phyloP scores from a whole-genome alignment of 2,888 invertebrate species.

The Latheticus oryzae region DNA sequence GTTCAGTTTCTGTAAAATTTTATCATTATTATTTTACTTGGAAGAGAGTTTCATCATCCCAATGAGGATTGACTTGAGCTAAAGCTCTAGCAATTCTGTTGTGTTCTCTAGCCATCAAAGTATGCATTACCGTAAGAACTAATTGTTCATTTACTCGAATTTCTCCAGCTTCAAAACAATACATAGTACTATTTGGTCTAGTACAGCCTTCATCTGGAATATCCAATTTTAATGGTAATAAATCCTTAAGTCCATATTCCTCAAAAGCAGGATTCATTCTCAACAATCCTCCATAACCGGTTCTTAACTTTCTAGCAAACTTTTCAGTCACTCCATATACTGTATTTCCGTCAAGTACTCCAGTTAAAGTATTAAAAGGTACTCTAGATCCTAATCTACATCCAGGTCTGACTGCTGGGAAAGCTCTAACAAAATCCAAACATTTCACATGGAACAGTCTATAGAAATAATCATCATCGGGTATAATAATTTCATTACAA shows the following conservation, averaged over 20 bases:
- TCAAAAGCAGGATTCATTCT: slow-evolving; percentile 91
- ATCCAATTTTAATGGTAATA: slow-evolving; percentile 87
- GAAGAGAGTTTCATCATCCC: slow-evolving; percentile 93
- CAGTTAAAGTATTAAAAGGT: slow-evolving; percentile 88
- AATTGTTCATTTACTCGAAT: slow-evolving; percentile 93
- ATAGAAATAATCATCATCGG: slow-evolving; percentile 93
- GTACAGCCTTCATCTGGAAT: slow-evolving; percentile 94
- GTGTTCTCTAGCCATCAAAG: slow-evolving; percentile 90
- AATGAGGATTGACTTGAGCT: slow-evolving; percentile 86
- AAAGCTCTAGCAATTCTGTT: slow-evolving; percentile 85
- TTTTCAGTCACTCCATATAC: slow-evolving; percentile 89
- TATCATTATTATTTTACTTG: slow-evolving; percentile 67
- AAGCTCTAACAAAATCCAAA: slow-evolving; percentile 90
- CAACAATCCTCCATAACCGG: slow-evolving; percentile 83
- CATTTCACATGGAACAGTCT: slow-evolving; percentile 85
- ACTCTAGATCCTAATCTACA: slow-evolving; percentile 89
- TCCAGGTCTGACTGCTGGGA: slow-evolving; percentile 87
- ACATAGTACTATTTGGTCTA: slow-evolving; percentile 88
- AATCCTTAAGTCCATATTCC: slow-evolving; percentile 87
- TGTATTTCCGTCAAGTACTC: slow-evolving; percentile 88
- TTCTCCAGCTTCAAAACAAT: slow-evolving; percentile 93
- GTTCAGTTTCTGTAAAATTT: too few relatives aligned
- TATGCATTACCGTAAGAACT: slow-evolving; percentile 91
- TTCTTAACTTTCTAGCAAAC: slow-evolving; percentile 84
- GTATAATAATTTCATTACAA: slow-evolving; percentile 89